These are phyloP conservation scores for Athetis lepigone DNA, from an alignment of 2,888 invertebrate genomes.

Conservation along the genomic window DNA sequence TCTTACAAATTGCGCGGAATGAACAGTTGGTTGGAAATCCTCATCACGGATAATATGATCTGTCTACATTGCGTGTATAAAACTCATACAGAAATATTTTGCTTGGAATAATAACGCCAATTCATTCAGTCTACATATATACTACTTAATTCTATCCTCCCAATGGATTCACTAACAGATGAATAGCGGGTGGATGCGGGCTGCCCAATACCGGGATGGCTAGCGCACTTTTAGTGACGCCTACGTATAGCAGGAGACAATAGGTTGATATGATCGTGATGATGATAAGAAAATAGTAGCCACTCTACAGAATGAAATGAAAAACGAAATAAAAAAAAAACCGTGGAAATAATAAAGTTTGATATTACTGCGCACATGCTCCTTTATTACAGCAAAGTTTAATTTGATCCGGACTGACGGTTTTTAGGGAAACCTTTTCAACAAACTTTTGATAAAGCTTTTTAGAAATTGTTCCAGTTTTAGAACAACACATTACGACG, in stretches of 20 bases:
- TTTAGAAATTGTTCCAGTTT: constrained; percentile 28
- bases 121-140: no score
- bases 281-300: no score
- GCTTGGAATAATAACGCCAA: no score
- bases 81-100: not conserved
- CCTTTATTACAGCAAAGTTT: constrained; percentile 38
- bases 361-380: constrained; percentile 37
- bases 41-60: constrained; percentile 2
- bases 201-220: no score
- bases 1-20: constrained; percentile 2
- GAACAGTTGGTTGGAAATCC: not conserved
- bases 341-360: constrained; percentile 20
- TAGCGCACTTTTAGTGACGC: no score
- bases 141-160: no score
- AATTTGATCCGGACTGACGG: constrained; percentile 28
- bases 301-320: not conserved
- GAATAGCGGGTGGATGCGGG: no score
- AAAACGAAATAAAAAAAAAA: not conserved
- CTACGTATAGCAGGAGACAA: no score
- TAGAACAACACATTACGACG: constrained; percentile 11
- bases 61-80: constrained; percentile 1
- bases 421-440: constrained; percentile 30
- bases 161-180: no score
- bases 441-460: constrained; percentile 31
- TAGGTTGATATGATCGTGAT: no score